These are phyloP conservation scores for Clinocottus analis DNA, from an alignment of 2,113 vertebrate species.

Conservation along the genomic window DNA sequence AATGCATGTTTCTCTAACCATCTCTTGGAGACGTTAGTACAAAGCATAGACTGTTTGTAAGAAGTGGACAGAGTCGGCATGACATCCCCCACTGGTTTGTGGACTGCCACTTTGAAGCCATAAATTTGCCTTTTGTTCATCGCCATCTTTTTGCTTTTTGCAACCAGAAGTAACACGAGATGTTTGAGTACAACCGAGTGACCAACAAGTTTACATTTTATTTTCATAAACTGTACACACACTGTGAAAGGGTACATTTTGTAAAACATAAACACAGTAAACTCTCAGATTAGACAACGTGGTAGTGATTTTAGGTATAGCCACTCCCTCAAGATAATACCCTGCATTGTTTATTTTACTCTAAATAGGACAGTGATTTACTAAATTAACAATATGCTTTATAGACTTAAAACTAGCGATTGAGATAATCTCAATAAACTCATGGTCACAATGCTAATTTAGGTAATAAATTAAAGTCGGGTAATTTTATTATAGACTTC, in stretches of 20 bases:
- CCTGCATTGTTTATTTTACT: not conserved
- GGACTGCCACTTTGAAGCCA: too few species aligned
- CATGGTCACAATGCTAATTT: too few species aligned
- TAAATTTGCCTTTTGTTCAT: too few species aligned
- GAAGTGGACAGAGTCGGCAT: too few species aligned
- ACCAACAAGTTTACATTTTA: not conserved
- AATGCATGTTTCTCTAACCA: constrained; percentile 1
- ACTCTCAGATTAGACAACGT: too few species aligned
- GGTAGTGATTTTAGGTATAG: too few species aligned
- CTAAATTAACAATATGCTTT: not conserved
- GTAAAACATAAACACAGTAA: too few species aligned
- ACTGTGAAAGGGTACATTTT: not conserved
- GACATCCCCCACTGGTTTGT: too few species aligned
- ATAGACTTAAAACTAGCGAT: not conserved
- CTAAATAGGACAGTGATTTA: not conserved
- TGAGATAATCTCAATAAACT: not conserved
- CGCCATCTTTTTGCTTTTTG: too few species aligned
- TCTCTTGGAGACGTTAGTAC: not conserved
- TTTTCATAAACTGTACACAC: not conserved
- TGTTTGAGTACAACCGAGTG: not conserved
- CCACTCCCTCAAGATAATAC: not conserved
- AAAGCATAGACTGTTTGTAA: not conserved
- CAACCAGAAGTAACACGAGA: too few species aligned
- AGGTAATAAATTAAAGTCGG: too few species aligned
- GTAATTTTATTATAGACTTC: too few species aligned